Percentiles rank a stretch among this genome's conserved stretches.
phyloP scores from a whole-genome alignment of 2,888 invertebrate genomes.

The Macaria liturata region DNA sequence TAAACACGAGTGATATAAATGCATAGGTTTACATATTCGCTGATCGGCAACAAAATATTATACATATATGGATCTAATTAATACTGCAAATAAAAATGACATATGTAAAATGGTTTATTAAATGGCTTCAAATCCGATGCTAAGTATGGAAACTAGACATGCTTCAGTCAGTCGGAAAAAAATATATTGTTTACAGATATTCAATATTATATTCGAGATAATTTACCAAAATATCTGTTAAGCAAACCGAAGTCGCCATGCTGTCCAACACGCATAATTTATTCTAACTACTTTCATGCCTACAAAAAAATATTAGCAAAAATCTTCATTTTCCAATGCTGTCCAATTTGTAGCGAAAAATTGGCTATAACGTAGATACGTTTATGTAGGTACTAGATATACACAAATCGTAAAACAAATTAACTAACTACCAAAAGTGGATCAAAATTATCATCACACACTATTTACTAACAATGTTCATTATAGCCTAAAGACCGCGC shows the following conservation, averaged over 20 bases:
- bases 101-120: slow-evolving; percentile 28
- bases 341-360: neutral
- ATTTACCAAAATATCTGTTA: slow-evolving; percentile 18
- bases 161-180: slow-evolving; percentile 68
- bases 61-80: slow-evolving; percentile 26
- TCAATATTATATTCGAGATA: slow-evolving; percentile 17
- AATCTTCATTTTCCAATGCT: neutral
- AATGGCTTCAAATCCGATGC: slow-evolving; percentile 42
- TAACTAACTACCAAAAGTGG: neutral
- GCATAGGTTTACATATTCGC: slow-evolving; percentile 36
- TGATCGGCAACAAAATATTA: slow-evolving; percentile 28
- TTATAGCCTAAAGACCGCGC: too few species aligned
- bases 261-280: slow-evolving; percentile 41
- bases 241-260: slow-evolving; percentile 46
- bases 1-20: slow-evolving; percentile 43
- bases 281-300: slow-evolving; percentile 47
- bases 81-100: slow-evolving; percentile 27
- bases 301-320: slow-evolving; percentile 18
- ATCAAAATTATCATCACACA: neutral
- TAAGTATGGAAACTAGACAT: slow-evolving; percentile 52
- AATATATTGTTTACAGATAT: too few species aligned
- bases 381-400: slow-evolving; percentile 22
- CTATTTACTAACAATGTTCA: neutral
- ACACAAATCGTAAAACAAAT: slow-evolving; percentile 10
- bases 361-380: too few species aligned